phyloP scores from a whole-genome alignment of 1,140 invertebrate genomes.

The Pseudomyrmex dendroicus region DNA sequence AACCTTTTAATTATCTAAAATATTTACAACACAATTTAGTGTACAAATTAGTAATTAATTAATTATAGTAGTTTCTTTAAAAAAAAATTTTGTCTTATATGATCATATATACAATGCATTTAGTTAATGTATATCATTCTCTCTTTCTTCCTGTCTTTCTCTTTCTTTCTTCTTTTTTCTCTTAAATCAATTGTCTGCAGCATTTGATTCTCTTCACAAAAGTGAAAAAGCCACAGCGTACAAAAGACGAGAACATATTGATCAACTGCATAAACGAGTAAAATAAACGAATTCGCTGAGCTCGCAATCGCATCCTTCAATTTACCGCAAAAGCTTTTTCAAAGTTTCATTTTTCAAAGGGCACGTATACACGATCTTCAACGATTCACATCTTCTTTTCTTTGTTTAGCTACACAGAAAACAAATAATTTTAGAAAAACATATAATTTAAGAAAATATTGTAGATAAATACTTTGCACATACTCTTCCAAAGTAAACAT shows the following conservation, averaged over 20 bases:
- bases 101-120: neutral
- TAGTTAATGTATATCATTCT: neutral
- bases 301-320: conserved; percentile 29
- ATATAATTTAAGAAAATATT: conserved; percentile 17
- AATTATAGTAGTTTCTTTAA: neutral
- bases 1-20: conserved; percentile 24
- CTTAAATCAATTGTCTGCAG: conserved; percentile 29
- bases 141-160: neutral
- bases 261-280: conserved; percentile 21
- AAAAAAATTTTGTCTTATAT: no score
- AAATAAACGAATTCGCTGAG: conserved; percentile 17
- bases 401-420: neutral
- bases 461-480: neutral
- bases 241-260: conserved; percentile 32
- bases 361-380: neutral
- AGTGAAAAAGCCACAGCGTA: neutral
- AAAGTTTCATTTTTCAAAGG: conserved; percentile 22
- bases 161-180: neutral
- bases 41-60: neutral
- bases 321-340: neutral
- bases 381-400: neutral
- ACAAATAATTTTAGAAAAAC: neutral
- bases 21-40: neutral
- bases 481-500: neutral
- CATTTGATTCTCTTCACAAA: neutral